phyloP scores from a whole-genome alignment of 2,797 vertebrate genomes.

The Lepilemur ruficaudatus region DNA sequence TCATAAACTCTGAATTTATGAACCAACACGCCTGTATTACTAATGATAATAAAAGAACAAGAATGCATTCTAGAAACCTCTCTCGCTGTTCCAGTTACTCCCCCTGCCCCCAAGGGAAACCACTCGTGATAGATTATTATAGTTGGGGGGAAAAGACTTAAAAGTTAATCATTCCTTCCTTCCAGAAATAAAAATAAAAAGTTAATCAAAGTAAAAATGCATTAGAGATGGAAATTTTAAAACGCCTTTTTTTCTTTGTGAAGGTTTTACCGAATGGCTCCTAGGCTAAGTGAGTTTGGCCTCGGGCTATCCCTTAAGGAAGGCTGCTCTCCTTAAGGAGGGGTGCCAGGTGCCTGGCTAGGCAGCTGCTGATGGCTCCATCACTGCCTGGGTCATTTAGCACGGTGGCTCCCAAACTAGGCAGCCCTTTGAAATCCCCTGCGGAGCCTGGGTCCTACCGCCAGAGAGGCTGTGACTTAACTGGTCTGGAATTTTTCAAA shows the following conservation, averaged over 20 bases:
- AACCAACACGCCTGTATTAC: neutral
- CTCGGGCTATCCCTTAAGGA: neutral
- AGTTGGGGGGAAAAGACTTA: neutral
- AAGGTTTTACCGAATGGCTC: neutral
- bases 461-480: neutral
- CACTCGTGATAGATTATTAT: neutral
- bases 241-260: neutral
- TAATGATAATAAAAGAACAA: neutral
- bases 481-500: neutral
- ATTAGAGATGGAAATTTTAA: neutral
- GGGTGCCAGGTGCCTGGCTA: too few species aligned
- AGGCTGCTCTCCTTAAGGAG: neutral
- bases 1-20: neutral
- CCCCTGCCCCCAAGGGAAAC: neutral
- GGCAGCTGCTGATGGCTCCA: neutral
- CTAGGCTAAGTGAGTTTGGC: neutral
- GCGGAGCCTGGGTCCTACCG: neutral
- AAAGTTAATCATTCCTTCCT: neutral
- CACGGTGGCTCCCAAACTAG: neutral
- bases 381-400: neutral
- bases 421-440: fast-evolving
- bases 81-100: neutral
- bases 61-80: neutral
- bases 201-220: neutral
- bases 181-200: neutral